Evolutionary conservation across 2,113 vertebrate species (phyloP).

Genomic region (Eptesicus fuscus): DNA sequence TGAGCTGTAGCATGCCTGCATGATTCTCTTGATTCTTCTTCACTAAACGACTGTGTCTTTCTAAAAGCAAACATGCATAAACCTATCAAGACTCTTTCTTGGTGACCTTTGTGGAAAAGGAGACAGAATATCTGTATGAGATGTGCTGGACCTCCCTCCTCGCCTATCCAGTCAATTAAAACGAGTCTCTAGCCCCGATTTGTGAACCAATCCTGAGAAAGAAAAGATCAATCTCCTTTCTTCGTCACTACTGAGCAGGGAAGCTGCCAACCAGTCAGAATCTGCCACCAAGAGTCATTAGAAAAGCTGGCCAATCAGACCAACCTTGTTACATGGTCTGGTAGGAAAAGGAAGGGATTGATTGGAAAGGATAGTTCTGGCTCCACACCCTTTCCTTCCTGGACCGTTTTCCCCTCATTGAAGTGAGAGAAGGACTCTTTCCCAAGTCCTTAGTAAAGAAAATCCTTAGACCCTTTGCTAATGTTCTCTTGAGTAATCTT

Average conservation of each 20-base stretch:
- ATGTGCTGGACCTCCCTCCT: slow-evolving; percentile 32
- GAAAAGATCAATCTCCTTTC: slow-evolving; percentile 60
- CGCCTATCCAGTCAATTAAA: slow-evolving; percentile 60
- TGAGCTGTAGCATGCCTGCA: background rate
- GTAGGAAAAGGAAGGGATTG: slow-evolving; percentile 58
- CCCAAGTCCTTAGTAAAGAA: background rate
- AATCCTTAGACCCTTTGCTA: background rate
- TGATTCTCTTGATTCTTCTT: slow-evolving; percentile 24
- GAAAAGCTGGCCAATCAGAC: slow-evolving; percentile 66
- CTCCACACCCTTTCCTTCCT: slow-evolving; percentile 67
- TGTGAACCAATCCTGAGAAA: slow-evolving; percentile 67
- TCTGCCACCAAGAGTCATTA: slow-evolving; percentile 63
- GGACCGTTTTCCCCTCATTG: background rate
- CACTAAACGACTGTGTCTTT: slow-evolving; percentile 8
- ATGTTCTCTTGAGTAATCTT: slow-evolving; percentile 1
- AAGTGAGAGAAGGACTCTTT: background rate
- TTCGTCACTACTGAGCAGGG: slow-evolving; percentile 32
- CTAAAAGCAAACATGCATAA: slow-evolving; percentile 44
- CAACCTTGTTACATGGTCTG: slow-evolving; percentile 65
- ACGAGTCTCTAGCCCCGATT: slow-evolving; percentile 36
- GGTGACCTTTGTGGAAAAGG: slow-evolving; percentile 60
- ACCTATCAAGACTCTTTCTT: slow-evolving; percentile 40
- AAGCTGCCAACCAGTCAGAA: slow-evolving; percentile 66
- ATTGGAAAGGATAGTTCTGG: slow-evolving; percentile 59
- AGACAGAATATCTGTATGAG: slow-evolving; percentile 36